Evolutionary conservation across 2,797 vertebrate genomes (phyloP).

Genomic region (Sebastes iracundus): DNA sequence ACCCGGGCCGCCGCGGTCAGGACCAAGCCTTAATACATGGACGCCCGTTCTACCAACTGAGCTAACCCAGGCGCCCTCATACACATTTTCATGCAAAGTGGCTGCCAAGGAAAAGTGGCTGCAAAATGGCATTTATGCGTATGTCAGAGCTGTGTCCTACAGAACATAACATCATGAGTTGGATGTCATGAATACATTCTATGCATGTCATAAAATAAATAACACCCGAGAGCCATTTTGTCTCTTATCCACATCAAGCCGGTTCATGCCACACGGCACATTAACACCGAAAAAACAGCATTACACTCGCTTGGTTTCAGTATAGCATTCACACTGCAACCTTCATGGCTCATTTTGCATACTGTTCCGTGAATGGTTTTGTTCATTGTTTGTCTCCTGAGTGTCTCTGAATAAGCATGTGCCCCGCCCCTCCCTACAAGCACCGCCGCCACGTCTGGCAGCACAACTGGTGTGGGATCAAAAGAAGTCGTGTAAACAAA

Average conservation of each 20-base stretch:
- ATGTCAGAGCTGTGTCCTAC: slow-evolving; percentile 22
- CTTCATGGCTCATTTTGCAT: slow-evolving; percentile 44
- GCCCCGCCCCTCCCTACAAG: slow-evolving; percentile 53
- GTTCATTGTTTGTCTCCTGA: slow-evolving; percentile 49
- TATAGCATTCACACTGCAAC: background rate
- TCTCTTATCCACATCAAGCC: slow-evolving; percentile 5
- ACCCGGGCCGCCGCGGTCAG: too few relatives aligned
- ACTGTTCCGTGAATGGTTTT: slow-evolving; percentile 28
- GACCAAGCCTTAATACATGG: too few relatives aligned
- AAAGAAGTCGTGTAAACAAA: slow-evolving; percentile 67
- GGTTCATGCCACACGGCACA: background rate
- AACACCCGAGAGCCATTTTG: slow-evolving; percentile 5
- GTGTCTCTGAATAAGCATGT: slow-evolving; percentile 43
- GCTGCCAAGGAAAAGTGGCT: too few relatives aligned
- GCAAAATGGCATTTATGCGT: background rate
- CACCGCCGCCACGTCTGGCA: slow-evolving; percentile 24
- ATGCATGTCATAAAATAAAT: slow-evolving; percentile 27
- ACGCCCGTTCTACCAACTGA: too few relatives aligned
- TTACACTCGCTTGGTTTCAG: slow-evolving; percentile 9
- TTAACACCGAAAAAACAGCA: background rate
- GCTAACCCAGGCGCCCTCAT: too few relatives aligned
- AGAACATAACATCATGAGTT: background rate
- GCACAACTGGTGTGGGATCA: slow-evolving; percentile 54
- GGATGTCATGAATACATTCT: slow-evolving; percentile 26
- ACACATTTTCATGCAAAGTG: too few relatives aligned